Evolutionary conservation across 2,797 vertebrate genomes (phyloP).

Genomic region (Peromyscus nudipes): DNA sequence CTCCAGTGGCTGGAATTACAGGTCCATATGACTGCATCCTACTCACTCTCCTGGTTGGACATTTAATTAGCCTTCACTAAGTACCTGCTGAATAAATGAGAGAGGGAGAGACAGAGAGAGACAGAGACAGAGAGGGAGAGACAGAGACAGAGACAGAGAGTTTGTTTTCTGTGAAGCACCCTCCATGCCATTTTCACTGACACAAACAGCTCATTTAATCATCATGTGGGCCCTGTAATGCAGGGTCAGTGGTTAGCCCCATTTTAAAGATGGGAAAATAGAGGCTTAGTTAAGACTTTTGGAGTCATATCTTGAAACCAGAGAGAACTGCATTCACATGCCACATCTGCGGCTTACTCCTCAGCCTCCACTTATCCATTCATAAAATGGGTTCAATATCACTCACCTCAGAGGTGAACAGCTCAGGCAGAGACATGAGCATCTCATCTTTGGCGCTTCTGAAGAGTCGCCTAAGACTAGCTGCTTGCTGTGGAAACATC

Average conservation of each 20-base stretch:
- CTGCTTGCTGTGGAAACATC: not conserved
- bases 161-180: not conserved
- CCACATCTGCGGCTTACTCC: not conserved
- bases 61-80: not conserved
- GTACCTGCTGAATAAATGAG: not conserved
- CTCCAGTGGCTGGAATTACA: not conserved
- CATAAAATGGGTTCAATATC: not conserved
- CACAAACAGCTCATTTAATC: not conserved
- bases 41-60: not conserved
- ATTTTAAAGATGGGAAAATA: constrained; percentile 7
- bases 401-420: not conserved
- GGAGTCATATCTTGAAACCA: not conserved
- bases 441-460: not conserved
- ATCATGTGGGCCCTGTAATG: accelerated
- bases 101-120: not conserved
- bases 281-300: not conserved
- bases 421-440: not conserved
- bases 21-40: not conserved
- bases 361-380: not conserved
- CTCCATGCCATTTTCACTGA: not conserved
- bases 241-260: not conserved
- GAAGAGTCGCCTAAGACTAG: not conserved
- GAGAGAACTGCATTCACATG: not conserved
- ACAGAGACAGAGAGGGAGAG: not conserved
- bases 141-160: too few relatives aligned